These are phyloP conservation scores for Calliphora vicina DNA, from an alignment of 1,140 invertebrate species.

Conservation along the genomic window DNA sequence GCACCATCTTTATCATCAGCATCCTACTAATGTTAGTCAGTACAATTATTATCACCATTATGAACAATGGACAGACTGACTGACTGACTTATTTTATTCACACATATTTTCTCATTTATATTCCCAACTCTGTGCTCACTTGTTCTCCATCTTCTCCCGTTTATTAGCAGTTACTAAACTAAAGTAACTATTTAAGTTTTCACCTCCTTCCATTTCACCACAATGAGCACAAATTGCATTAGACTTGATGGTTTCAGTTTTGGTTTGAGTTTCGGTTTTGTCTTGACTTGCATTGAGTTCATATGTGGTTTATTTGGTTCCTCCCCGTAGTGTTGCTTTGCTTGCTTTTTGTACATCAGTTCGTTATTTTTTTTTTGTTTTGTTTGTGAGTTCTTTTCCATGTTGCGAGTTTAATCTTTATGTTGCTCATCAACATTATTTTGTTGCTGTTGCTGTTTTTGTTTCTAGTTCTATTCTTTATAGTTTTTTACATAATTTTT, in stretches of 20 bases:
- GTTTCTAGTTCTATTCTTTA: not conserved
- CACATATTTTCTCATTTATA: not conserved
- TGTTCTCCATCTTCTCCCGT: not conserved
- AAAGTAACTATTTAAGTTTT: not conserved
- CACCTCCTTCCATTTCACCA: not conserved
- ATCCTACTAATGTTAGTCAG: not conserved
- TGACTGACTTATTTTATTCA: not conserved
- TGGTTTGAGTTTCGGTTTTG: not conserved
- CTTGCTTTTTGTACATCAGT: no score
- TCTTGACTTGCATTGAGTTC: not conserved
- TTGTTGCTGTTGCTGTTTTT: not conserved
- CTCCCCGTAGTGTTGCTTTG: not conserved
- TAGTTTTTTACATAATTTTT: no score
- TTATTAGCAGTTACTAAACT: not conserved
- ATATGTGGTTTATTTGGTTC: not conserved
- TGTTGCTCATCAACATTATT: not conserved
- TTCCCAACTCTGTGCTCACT: not conserved
- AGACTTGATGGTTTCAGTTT: not conserved
- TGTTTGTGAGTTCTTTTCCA: not conserved
- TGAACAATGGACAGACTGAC: not conserved
- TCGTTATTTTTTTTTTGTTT: not conserved
- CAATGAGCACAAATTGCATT: not conserved
- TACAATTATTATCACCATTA: not conserved
- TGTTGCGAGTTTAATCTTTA: not conserved
- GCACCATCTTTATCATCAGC: not conserved